These are phyloP conservation scores for Drosophila pallidifrons DNA, from an alignment of 1,140 invertebrate species.

Conservation along the genomic window DNA sequence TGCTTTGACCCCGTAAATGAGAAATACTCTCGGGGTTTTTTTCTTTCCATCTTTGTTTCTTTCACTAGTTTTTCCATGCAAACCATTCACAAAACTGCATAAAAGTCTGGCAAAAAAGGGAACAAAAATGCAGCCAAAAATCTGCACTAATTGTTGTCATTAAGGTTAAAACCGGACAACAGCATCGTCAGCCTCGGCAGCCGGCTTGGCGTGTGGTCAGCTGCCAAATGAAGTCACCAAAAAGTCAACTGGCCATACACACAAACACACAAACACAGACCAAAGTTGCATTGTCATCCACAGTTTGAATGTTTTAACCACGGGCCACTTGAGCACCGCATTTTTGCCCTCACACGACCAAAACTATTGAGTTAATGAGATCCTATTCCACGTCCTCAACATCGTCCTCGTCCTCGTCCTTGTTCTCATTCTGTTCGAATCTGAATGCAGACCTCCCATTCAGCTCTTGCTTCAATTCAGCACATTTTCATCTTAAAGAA, in stretches of 20 bases:
- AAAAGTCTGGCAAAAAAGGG: background rate
- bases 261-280: too few relatives aligned
- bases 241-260: background rate
- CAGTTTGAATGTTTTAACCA: conserved; percentile 3
- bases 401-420: too few relatives aligned
- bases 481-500: too few relatives aligned
- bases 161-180: conserved; percentile 38
- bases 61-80: background rate
- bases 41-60: background rate
- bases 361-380: background rate
- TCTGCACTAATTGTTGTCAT: conserved; percentile 79
- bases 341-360: conserved; percentile 6
- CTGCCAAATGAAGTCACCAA: conserved; percentile 44
- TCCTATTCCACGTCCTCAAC: too few relatives aligned
- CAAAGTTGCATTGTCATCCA: conserved; percentile 54
- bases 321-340: conserved; percentile 38
- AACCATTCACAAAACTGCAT: conserved; percentile 32
- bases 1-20: conserved; percentile 28
- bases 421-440: too few relatives aligned
- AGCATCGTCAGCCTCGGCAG: too few relatives aligned
- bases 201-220: conserved; percentile 53
- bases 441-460: too few relatives aligned
- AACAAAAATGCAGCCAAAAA: conserved; percentile 17
- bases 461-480: too few relatives aligned
- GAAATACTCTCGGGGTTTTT: conserved; percentile 8